Base-by-base conservation (phyloP, 2,113 vertebrate species). In the Sinocyclocheilus anshuiensis region DNA sequence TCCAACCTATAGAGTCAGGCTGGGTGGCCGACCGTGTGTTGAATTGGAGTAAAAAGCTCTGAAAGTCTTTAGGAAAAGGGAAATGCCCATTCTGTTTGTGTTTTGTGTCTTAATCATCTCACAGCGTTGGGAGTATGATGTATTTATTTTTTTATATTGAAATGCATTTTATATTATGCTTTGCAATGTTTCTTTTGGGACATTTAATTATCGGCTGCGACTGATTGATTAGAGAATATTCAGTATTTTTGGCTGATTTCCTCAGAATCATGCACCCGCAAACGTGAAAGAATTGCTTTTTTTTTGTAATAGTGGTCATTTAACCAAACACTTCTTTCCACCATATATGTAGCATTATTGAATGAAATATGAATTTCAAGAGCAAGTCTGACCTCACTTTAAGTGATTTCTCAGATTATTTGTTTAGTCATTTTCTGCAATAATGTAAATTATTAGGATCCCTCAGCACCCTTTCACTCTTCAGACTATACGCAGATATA, bases 11-110 rank as follows among this genome's bases (percentile, higher is more conserved):
- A 93, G 89, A 93, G 83, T 88, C 90, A 83, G 87, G 5, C 91
- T 92, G 93, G 93, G 93, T 94, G 94, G 93, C 89, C 93, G 13
- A 61, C 87, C 36, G 36, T 74, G 83, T 91, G 87, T 90, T 90
- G 91, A 90, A 90, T 90, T 90, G 72, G 86, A 93, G 92, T 72
- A 72, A 72, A 72, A 42, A 36, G 79, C 11, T n/a, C 20, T 61
- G 86, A 90, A 86, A 88, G 12, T 61, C 85, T 88, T 77, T 83
- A 82, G 86, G 83, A 84, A 85, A 92, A 87, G 84, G 90, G 89
- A 92, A 84, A 91, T 72, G 85, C 88, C 83, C 20, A 18, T 83
- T 55, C 18, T 57, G 50, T 90, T 90, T 83, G 92, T 91, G 88
- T 22, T 71, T 8, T 6, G 61, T 45, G 63, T 67, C 18, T 65